phyloP scores from a whole-genome alignment of 2,888 invertebrate genomes.

The Drosophila niveifrons region DNA sequence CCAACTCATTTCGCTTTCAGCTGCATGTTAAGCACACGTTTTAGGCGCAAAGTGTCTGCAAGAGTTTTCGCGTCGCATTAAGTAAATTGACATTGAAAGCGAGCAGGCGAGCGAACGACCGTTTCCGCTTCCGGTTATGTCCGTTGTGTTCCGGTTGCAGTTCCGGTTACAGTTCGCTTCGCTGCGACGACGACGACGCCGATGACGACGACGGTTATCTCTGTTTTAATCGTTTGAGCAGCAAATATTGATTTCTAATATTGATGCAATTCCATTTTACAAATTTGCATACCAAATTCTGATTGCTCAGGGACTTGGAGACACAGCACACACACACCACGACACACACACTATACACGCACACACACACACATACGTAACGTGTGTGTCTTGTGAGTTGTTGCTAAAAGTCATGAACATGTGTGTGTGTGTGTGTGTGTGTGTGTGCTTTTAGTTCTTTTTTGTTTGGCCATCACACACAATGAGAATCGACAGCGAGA shows the following conservation, averaged over 20 bases:
- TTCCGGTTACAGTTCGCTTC: slow-evolving; percentile 1
- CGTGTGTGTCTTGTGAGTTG: slow-evolving; percentile 25
- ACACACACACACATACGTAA: slow-evolving; percentile 9
- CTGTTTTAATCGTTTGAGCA: slow-evolving; percentile 63
- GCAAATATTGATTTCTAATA: slow-evolving; percentile 81
- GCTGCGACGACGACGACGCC: no score
- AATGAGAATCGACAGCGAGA: slow-evolving; percentile 57
- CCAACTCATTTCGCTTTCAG: no score
- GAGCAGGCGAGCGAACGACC: slow-evolving; percentile 26
- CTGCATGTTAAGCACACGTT: slow-evolving; percentile 61
- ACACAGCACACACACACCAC: slow-evolving; percentile 32
- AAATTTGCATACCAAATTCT: slow-evolving; percentile 82
- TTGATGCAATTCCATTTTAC: slow-evolving; percentile 82
- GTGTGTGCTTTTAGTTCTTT: slow-evolving; percentile 19
- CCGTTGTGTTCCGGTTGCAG: slow-evolving; percentile 18
- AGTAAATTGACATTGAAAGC: slow-evolving; percentile 70
- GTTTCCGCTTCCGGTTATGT: slow-evolving; percentile 34
- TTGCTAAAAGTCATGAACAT: slow-evolving; percentile 52
- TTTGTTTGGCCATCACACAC: slow-evolving; percentile 64
- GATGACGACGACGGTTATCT: slow-evolving; percentile 32
- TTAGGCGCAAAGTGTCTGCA: slow-evolving; percentile 43
- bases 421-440: slow-evolving; percentile 25
- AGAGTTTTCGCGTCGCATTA: slow-evolving; percentile 56
- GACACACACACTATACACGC: slow-evolving; percentile 12
- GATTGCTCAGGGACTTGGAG: slow-evolving; percentile 83